Percentiles rank a stretch among this genome's conserved stretches.
phyloP scores from a whole-genome alignment of 2,113 vertebrate genomes.

The Mus pahari region DNA sequence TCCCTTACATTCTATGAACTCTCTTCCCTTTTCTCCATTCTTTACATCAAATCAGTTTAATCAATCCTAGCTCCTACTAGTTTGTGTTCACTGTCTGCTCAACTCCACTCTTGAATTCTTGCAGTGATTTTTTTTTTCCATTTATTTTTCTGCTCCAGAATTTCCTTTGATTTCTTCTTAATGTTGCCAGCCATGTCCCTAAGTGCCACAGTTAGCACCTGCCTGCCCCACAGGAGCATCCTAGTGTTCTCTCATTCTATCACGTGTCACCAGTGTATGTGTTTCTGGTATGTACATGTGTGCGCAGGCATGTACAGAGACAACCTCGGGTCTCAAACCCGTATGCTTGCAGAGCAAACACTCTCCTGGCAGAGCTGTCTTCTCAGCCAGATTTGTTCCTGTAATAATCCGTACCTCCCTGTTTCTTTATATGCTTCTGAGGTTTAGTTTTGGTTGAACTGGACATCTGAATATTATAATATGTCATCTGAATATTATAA shows the following conservation, averaged over 20 bases:
- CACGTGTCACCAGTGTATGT: neutral
- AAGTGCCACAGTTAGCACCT: neutral
- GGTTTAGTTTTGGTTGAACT: neutral
- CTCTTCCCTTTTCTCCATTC: neutral
- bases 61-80: neutral
- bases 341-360: neutral
- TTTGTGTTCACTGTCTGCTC: neutral
- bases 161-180: constrained; percentile 26
- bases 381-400: neutral
- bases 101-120: neutral
- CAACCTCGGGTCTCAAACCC: neutral
- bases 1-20: neutral
- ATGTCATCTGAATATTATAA: neutral
- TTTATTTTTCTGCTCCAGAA: neutral
- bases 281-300: neutral
- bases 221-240: no score
- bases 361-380: neutral
- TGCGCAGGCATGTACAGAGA: neutral
- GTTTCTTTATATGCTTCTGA: neutral
- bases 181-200: neutral
- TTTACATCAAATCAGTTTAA: neutral
- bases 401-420: neutral
- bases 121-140: neutral
- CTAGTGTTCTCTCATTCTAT: neutral
- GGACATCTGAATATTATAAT: neutral